These are phyloP conservation scores for Spialia ferax DNA, from an alignment of 2,888 invertebrate genomes.

Conservation along the genomic window DNA sequence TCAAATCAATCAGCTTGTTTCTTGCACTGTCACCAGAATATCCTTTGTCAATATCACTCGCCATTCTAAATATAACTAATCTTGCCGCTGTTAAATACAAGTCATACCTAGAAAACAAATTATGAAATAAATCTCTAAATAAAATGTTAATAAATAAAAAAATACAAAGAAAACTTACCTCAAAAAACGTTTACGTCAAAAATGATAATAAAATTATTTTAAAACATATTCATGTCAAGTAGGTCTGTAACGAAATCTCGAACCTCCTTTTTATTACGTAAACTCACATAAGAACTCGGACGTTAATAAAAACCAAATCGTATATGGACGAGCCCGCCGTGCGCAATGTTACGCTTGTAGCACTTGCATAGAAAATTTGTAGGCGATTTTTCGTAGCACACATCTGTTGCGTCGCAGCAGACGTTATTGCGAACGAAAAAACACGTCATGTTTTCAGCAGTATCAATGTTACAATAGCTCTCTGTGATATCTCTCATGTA, in stretches of 20 bases:
- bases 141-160: background rate
- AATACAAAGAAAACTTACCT: conserved; percentile 24
- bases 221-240: conserved; percentile 4
- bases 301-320: too few relatives aligned
- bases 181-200: conserved; percentile 34
- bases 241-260: background rate
- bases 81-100: conserved; percentile 37
- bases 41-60: conserved; percentile 66
- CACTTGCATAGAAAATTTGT: too few relatives aligned
- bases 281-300: too few relatives aligned
- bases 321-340: too few relatives aligned
- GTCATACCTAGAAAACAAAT: conserved; percentile 36
- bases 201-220: conserved; percentile 13
- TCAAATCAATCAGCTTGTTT: conserved; percentile 57
- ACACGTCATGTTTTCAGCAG: too few relatives aligned
- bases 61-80: conserved; percentile 56
- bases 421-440: too few relatives aligned
- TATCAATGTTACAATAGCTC: too few relatives aligned
- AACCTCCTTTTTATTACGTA: too few relatives aligned
- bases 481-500: too few relatives aligned
- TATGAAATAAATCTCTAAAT: background rate
- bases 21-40: conserved; percentile 75
- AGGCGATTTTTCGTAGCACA: too few relatives aligned
- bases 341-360: too few relatives aligned
- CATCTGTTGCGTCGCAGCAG: too few relatives aligned